These are phyloP conservation scores for Noctua janthe DNA, from an alignment of 2,888 invertebrate genomes.

Conservation along the genomic window DNA sequence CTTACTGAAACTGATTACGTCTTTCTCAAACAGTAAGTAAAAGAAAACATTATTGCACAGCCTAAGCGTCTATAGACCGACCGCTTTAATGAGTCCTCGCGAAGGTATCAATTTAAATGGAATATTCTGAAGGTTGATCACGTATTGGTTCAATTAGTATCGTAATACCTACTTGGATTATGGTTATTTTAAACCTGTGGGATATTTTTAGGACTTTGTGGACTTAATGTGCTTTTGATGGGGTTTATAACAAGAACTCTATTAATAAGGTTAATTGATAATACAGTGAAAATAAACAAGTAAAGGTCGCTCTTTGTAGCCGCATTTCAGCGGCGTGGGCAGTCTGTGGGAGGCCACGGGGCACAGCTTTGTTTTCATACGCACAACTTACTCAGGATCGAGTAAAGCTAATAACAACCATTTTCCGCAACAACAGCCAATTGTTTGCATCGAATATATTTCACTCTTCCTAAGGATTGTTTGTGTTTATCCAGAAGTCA, in stretches of 20 bases:
- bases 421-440: conserved; percentile 27
- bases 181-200: no score
- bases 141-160: not conserved
- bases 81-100: no score
- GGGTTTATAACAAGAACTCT: conserved; percentile 3
- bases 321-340: conserved; percentile 42
- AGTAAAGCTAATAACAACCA: conserved; percentile 36
- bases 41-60: conserved; percentile 1
- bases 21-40: not conserved
- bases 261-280: conserved; percentile 32
- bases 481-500: conserved; percentile 3
- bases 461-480: conserved; percentile 2
- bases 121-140: no score
- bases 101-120: no score
- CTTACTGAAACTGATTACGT: not conserved
- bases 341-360: conserved; percentile 39
- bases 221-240: no score
- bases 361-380: conserved; percentile 23
- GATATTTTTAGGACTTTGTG: no score
- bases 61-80: not conserved
- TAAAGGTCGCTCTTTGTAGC: conserved; percentile 10
- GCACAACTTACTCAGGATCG: conserved; percentile 20
- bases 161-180: no score
- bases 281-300: conserved; percentile 43
- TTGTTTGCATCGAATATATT: conserved; percentile 21